Percentiles rank a stretch among this genome's conserved stretches.
Evolutionary conservation across 2,797 vertebrate genomes (phyloP).

Genomic region (Atherinosoma microstoma): DNA sequence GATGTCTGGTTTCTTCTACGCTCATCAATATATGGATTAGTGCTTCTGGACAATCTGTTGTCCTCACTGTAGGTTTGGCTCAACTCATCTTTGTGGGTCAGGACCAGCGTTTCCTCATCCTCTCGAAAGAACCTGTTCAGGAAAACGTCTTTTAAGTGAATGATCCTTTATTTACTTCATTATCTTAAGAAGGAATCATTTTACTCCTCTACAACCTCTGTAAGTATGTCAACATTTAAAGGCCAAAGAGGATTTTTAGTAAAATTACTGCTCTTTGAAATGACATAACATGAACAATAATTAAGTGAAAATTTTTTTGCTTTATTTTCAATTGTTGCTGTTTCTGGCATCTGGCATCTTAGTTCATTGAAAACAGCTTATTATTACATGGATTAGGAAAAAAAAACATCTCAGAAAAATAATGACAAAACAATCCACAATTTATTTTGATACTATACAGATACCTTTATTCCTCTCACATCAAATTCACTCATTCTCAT

Average conservation of each 20-base stretch:
- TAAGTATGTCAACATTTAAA: not conserved
- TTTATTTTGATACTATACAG: not conserved
- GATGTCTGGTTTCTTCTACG: slow-evolving; percentile 12
- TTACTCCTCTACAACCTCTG: not conserved
- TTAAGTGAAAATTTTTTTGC: not conserved
- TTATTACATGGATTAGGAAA: too few species aligned
- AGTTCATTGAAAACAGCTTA: too few species aligned
- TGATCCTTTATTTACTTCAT: not conserved
- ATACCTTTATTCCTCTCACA: not conserved
- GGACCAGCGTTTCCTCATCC: slow-evolving; percentile 70
- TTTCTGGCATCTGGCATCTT: too few species aligned
- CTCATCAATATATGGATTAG: slow-evolving; percentile 1
- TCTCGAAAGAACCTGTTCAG: slow-evolving; percentile 58
- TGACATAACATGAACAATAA: not conserved
- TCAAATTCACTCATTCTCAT: not conserved
- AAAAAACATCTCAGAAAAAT: too few species aligned
- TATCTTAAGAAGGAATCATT: not conserved
- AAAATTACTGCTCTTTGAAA: not conserved
- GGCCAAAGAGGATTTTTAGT: not conserved
- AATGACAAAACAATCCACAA: not conserved
- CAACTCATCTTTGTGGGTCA: slow-evolving; percentile 70
- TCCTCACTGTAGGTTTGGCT: slow-evolving; percentile 62
- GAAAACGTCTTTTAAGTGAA: slow-evolving; percentile 19
- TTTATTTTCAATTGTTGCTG: not conserved
- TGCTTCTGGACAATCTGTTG: slow-evolving; percentile 21